A percentile compares a stretch with the other conserved stretches of the same genome.
These are phyloP conservation scores for Torymus auratus DNA, from an alignment of 2,888 invertebrate genomes.

Conservation along the genomic window DNA sequence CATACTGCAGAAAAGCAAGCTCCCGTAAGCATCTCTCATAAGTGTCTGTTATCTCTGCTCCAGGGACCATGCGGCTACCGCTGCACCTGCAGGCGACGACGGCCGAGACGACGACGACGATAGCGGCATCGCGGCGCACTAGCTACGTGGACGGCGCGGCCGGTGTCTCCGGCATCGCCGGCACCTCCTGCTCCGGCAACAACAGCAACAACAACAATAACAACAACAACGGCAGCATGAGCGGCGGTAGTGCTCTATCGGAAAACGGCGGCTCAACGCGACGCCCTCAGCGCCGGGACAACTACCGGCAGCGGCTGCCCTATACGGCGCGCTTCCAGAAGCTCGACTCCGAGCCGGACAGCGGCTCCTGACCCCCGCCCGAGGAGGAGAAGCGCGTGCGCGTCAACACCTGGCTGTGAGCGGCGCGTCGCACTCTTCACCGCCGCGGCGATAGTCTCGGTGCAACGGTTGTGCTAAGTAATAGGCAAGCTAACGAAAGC, in stretches of 20 bases:
- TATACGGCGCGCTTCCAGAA: constrained; percentile 54
- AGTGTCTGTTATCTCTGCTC: neutral
- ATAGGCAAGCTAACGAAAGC: too few species aligned
- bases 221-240: too few species aligned
- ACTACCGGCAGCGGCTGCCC: constrained; percentile 45
- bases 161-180: constrained; percentile 57
- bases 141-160: constrained; percentile 60
- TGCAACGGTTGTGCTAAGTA: too few species aligned
- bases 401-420: constrained; percentile 55
- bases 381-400: constrained; percentile 18
- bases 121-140: constrained; percentile 46
- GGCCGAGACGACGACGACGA: constrained; percentile 63
- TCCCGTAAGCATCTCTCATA: too few species aligned
- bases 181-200: too few species aligned
- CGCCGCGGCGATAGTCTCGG: too few species aligned
- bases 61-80: constrained; percentile 75
- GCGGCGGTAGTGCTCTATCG: too few species aligned
- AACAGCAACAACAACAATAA: too few species aligned
- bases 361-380: constrained; percentile 36
- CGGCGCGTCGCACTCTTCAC: too few species aligned
- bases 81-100: constrained; percentile 71
- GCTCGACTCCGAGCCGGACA: constrained; percentile 43
- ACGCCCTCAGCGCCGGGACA: constrained; percentile 9
- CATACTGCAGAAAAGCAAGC: too few species aligned
- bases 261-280: neutral